phyloP scores from a whole-genome alignment of 2,113 vertebrate species.

The Charina bottae region DNA sequence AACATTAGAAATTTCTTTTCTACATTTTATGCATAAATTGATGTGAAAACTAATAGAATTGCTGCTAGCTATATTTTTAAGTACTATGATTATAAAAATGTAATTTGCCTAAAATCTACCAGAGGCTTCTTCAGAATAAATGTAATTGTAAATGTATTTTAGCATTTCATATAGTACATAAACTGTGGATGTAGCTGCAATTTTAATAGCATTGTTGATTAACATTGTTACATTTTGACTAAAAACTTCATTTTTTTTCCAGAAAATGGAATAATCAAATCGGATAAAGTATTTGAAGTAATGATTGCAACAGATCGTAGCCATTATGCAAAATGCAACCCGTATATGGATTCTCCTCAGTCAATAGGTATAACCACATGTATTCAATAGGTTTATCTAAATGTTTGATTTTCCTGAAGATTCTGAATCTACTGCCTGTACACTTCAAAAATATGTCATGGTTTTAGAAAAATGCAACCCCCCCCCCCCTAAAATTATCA shows the following conservation, averaged over 20 bases:
- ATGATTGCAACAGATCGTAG: slow-evolving; percentile 95
- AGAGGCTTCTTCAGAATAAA: neutral
- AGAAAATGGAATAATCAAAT: slow-evolving; percentile 99
- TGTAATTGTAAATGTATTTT: neutral
- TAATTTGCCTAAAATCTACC: neutral
- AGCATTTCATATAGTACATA: neutral
- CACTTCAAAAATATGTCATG: neutral
- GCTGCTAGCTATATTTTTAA: neutral
- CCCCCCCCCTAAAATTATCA: neutral
- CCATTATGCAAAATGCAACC: slow-evolving; percentile 95
- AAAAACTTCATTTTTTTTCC: slow-evolving; percentile 50
- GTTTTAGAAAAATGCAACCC: neutral
- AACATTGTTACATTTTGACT: slow-evolving; percentile 3
- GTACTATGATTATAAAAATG: neutral
- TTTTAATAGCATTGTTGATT: slow-evolving; percentile 5
- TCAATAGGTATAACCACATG: slow-evolving; percentile 88
- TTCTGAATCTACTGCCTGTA: neutral
- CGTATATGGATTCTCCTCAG: slow-evolving; percentile 98
- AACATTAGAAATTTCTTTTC: neutral
- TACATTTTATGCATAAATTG: neutral
- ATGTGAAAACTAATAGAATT: neutral
- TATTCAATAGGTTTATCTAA: slow-evolving; percentile 9
- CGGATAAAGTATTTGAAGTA: slow-evolving; percentile 97
- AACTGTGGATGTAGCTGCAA: neutral
- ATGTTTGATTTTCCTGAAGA: neutral